phyloP scores from a whole-genome alignment of 2,113 vertebrate genomes.

The Brienomyrus longianalis region DNA sequence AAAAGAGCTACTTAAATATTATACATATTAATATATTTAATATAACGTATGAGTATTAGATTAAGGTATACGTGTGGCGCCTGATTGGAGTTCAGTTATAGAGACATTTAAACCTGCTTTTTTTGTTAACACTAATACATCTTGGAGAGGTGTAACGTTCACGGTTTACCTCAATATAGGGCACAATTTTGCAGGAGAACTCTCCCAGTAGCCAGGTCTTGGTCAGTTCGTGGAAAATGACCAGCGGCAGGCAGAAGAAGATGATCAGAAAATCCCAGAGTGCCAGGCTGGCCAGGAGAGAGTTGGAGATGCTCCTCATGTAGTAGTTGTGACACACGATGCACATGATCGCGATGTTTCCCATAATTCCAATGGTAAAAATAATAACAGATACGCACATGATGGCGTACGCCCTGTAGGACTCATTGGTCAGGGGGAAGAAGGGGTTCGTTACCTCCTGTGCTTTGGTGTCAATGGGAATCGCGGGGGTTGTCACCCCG shows the following conservation, averaged over 20 bases:
- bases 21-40: neutral
- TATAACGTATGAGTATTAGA: neutral
- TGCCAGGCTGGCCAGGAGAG: constrained; percentile 88
- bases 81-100: neutral
- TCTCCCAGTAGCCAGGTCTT: constrained; percentile 91
- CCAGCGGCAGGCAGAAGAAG: constrained; percentile 92
- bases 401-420: constrained; percentile 79
- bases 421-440: constrained; percentile 76
- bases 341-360: constrained; percentile 93
- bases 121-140: neutral
- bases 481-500: constrained; percentile 41
- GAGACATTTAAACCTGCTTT: neutral
- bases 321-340: constrained; percentile 96
- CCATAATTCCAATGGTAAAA: constrained; percentile 82
- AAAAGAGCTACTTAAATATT: neutral
- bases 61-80: neutral
- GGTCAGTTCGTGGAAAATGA: constrained; percentile 87
- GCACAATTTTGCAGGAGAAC: constrained; percentile 90
- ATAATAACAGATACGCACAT: constrained; percentile 72
- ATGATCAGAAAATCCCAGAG: constrained; percentile 92
- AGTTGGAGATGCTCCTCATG: constrained; percentile 96
- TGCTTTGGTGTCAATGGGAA: constrained; percentile 43
- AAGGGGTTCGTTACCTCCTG: constrained; percentile 79
- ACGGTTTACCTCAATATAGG: constrained; percentile 87
- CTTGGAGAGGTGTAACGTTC: neutral